Base-by-base conservation (phyloP, 2,113 vertebrate genomes). In the Eolophus roseicapilla region DNA sequence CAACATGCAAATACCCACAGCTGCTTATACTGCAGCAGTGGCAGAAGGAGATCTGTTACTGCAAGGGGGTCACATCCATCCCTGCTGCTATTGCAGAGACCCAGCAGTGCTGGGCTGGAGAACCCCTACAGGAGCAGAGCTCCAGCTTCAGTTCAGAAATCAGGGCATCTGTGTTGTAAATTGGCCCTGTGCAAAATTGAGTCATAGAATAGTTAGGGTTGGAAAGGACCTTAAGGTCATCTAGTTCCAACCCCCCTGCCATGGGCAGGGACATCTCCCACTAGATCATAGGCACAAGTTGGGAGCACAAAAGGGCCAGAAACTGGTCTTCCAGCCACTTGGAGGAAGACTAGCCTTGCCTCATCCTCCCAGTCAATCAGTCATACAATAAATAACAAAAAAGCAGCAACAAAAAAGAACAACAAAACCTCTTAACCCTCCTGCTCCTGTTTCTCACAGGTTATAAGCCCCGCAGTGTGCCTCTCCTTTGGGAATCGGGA, bases 401-500 rank as follows among this genome's bases (percentile, higher is more conserved):
- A 47, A 33, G 7, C 44, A 88, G 28, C 10, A 52, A 27, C 7
- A 65, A 57, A 23, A 65, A 17, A 77, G 55, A 59, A 27, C 60
- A 44, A 16, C 17, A 18, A 39, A 82, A 13, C 6, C 20, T 33
- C 20, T 50, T 9, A 29, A 4, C 11, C 9, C 17, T 53, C 50
- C 43, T 6, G 17, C 50, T 27, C 21, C 44, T 13, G 35, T 37
- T 70, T 39, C 55, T 47, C 11, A 0, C 19, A n/a, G 63, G 47
- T 8, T 52, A 25, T 27, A 59, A 68, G 47, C 47, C 75, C 70
- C 15, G 49, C 63, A 10, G 0, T 0, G 4, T 2, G n/a, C 41
- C 0, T 4, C 52, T 77, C 82, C 39, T 5, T 3, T 7, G 4
- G 33, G 47, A 35, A 7, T 0, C 2, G 2, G 44, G 71, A 75